Conservation (phyloP, 2,888 invertebrate species). For the Octonoba sinensis region DNA sequence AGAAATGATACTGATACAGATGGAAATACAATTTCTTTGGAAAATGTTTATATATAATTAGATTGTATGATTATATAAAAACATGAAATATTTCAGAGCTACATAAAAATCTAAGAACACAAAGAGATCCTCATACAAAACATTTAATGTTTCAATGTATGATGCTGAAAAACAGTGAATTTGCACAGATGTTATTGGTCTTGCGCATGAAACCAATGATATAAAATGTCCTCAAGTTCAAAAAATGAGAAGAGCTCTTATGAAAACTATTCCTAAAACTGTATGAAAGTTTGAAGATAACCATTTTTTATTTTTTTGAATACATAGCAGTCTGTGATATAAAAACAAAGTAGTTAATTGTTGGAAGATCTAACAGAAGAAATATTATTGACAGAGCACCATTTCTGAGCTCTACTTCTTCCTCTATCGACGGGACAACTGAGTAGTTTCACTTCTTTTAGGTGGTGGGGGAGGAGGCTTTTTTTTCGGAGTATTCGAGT, state of each 20-base stretch:
- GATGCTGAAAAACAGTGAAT: background rate
- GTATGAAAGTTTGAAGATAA: too few species aligned
- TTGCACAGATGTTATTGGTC: background rate
- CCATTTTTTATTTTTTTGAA: too few species aligned
- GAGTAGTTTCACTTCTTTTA: slow-evolving; percentile 88
- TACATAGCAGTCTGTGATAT: too few species aligned
- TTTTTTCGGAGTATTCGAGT: slow-evolving; percentile 71
- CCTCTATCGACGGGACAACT: slow-evolving; percentile 72
- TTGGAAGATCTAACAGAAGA: slow-evolving; percentile 48
- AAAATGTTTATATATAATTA: too few species aligned
- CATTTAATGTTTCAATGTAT: slow-evolving; percentile 23
- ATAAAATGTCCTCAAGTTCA: background rate
- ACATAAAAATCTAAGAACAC: background rate
- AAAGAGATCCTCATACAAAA: slow-evolving; percentile 51
- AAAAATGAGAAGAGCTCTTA: slow-evolving; percentile 21
- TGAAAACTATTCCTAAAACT: slow-evolving; percentile 33
- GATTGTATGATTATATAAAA: too few species aligned
- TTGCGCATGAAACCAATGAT: too few species aligned
- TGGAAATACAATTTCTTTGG: too few species aligned
- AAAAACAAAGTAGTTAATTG: slow-evolving; percentile 14
- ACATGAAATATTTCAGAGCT: too few species aligned
- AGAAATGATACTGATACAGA: too few species aligned
- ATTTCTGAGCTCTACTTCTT: slow-evolving; percentile 38
- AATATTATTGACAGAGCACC: slow-evolving; percentile 43
- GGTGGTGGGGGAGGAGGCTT: slow-evolving; percentile 92